These are phyloP conservation scores for Potamarius usumacintae DNA, from an alignment of 2,113 vertebrate genomes.

Conservation along the genomic window DNA sequence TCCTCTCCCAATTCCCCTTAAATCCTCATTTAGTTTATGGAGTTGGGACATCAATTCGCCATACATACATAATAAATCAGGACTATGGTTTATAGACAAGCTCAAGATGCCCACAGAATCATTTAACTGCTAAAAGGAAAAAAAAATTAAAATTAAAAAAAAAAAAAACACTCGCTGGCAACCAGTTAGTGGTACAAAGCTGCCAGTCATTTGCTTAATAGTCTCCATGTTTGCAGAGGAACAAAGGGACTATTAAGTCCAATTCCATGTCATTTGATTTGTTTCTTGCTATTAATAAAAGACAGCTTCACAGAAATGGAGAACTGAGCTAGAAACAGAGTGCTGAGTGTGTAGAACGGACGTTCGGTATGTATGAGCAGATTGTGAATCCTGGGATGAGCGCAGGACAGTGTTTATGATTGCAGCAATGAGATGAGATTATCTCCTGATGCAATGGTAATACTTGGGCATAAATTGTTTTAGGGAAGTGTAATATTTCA, in stretches of 20 bases:
- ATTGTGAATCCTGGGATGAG: not conserved
- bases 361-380: not conserved
- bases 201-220: not conserved
- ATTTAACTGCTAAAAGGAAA: not conserved
- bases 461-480: not conserved
- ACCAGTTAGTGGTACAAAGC: not conserved
- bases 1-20: conserved; percentile 50
- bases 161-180: not conserved
- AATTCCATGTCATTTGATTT: not conserved
- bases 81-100: conserved; percentile 29
- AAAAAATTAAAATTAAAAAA: not conserved
- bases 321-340: not conserved
- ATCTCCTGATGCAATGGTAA: not conserved
- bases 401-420: not conserved
- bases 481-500: not conserved
- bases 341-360: not conserved
- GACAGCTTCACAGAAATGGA: not conserved
- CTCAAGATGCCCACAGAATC: conserved; percentile 1
- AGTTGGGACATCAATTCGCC: conserved; percentile 46
- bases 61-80: conserved; percentile 46
- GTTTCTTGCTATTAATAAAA: not conserved
- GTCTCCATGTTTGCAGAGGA: too few species aligned
- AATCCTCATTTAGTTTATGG: conserved; percentile 59
- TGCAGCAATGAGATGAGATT: not conserved
- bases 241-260: not conserved